Evolutionary conservation across 2,888 invertebrate species (phyloP), one percentile per base, ranked within the genome.

Genomic region (Ectropis crepuscularia): DNA sequence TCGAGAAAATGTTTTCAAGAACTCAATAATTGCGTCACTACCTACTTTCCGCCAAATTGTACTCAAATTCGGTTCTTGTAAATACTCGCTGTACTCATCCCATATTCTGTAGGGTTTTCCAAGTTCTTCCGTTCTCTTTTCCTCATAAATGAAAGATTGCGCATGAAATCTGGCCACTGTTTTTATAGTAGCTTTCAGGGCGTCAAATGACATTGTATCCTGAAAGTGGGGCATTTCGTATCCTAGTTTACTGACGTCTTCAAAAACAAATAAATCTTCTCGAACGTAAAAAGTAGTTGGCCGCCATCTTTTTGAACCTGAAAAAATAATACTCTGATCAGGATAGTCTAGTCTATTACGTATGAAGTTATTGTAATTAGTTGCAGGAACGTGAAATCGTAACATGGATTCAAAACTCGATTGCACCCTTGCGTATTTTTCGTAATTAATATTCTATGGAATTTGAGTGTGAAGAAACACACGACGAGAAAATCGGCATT

Each of bases 81-180:
- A 78, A 63, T 79, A 81, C 37, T 85, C 74, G 11, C 77, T 76
- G 59, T 80, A 92, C 7, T 89, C 81, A 57, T 90, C 89, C 85
- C 87, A 87, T 63, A 92, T 83, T 55, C 84, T 82, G 61, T 90
- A 91, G 0, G 79, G 78, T 71, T 85, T 81, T 2, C 76, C 75
- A 2, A 88, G 70, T 76, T 77, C 79, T 67, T 71, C 85, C 69
- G 73, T 86, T 77, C 77, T 91, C 48, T 57, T 86, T 69, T 89
- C 86, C 76, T 94, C 94, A 63, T 83, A 90, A 59, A 93, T 88
- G 12, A 86, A 83, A 0, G 92, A 87, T 41, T 93, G 85, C 0
- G 93, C 89, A 72, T 94, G 94, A 73, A 94, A 93, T 67, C 74
- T 83, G 0, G 94, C 94, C 54, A 94, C 63, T 0, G 90, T 79